A percentile compares a stretch with the other conserved stretches of the same genome.
Conservation (phyloP, 1,140 invertebrate genomes). For the Glossosoma conforme region DNA sequence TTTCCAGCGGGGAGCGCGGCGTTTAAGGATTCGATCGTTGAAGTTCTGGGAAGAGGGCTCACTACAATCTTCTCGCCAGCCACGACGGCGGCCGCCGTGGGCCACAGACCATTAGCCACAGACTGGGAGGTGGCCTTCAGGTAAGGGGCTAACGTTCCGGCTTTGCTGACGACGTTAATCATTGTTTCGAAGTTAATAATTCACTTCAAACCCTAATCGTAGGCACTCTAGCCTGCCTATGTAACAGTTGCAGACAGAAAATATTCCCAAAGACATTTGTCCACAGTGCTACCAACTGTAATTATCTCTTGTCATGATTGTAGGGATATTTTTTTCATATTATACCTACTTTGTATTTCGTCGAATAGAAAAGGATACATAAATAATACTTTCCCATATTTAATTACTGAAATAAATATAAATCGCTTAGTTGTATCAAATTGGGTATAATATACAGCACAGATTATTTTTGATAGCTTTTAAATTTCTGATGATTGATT, state of each 20-base stretch:
- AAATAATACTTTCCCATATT: background rate
- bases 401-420: background rate
- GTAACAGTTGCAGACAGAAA: conserved; percentile 15
- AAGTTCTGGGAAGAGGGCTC: conserved; percentile 39
- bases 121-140: conserved; percentile 55
- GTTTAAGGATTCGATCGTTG: conserved; percentile 44
- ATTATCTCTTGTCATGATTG: no score
- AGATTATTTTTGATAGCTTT: no score
- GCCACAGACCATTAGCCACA: conserved; percentile 52
- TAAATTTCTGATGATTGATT: no score
- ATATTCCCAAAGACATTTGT: conserved; percentile 4
- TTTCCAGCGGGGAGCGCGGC: conserved; percentile 50
- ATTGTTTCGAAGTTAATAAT: conserved; percentile 1
- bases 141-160: conserved; percentile 55
- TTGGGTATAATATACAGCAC: background rate
- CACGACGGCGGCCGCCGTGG: conserved; percentile 42
- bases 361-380: no score
- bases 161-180: conserved; percentile 64
- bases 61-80: conserved; percentile 41
- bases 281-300: no score
- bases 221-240: conserved; percentile 1
- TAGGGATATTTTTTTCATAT: no score
- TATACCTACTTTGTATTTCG: no score
- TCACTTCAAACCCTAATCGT: background rate
- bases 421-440: background rate